These are phyloP conservation scores for Nyleta sp. DNA, from an alignment of 2,888 invertebrate genomes.

Conservation along the genomic window DNA sequence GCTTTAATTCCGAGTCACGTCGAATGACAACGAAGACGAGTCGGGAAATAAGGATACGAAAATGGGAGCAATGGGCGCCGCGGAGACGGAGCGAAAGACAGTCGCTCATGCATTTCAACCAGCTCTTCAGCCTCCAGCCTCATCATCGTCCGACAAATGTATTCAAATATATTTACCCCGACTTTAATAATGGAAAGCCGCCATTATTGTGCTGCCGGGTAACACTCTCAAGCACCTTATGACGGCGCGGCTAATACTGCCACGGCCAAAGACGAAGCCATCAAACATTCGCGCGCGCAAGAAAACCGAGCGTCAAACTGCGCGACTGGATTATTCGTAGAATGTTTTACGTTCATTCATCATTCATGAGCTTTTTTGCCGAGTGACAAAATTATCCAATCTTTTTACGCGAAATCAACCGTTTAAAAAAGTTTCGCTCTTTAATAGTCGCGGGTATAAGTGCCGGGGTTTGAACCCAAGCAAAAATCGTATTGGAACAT, in stretches of 20 bases:
- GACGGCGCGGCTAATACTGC: conserved; percentile 49
- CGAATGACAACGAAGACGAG: conserved; percentile 45
- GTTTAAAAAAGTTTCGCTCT: conserved; percentile 28
- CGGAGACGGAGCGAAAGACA: conserved; percentile 59
- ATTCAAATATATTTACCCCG: conserved; percentile 74
- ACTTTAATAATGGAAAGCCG: conserved; percentile 67
- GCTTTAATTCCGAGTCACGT: conserved; percentile 37
- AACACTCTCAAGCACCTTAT: conserved; percentile 62
- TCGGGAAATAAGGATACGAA: conserved; percentile 48
- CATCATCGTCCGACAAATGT: conserved; percentile 72
- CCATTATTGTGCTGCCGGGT: conserved; percentile 65
- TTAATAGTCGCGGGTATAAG: conserved; percentile 5
- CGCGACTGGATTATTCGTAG: conserved; percentile 53
- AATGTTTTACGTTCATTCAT: conserved; percentile 56
- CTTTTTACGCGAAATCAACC: conserved; percentile 30
- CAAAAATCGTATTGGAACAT: too few relatives aligned
- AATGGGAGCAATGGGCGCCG: conserved; percentile 52
- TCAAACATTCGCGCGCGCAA: conserved; percentile 44
- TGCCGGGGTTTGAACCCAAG: too few relatives aligned
- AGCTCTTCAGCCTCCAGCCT: conserved; percentile 56
- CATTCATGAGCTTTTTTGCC: conserved; percentile 51
- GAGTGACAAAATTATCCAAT: conserved; percentile 45
- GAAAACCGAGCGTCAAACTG: conserved; percentile 49
- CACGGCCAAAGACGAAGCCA: conserved; percentile 55
- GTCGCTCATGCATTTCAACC: conserved; percentile 71